phyloP scores from a whole-genome alignment of 2,888 invertebrate species.

The Apantesis nais region DNA sequence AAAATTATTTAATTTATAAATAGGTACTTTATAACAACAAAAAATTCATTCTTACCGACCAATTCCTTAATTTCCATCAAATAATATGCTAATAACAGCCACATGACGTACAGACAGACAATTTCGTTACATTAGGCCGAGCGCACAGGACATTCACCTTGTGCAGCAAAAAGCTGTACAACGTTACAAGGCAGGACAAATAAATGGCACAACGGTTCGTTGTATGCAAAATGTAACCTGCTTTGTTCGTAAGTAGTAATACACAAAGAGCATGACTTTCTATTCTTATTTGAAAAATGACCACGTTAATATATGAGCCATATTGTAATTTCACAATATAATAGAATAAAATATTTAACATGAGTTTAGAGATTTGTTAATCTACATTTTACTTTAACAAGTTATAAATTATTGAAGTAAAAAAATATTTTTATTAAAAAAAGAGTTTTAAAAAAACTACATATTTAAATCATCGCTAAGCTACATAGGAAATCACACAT shows the following conservation, averaged over 20 bases:
- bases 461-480: too few relatives aligned
- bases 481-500: too few relatives aligned
- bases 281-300: not conserved
- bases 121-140: conserved; percentile 48
- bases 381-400: too few relatives aligned
- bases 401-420: not conserved
- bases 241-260: conserved; percentile 4
- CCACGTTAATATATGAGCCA: not conserved
- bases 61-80: conserved; percentile 11
- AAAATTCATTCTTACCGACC: conserved; percentile 9
- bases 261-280: not conserved
- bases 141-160: conserved; percentile 55
- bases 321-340: not conserved
- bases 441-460: too few relatives aligned
- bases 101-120: conserved; percentile 33
- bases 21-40: not conserved
- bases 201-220: conserved; percentile 10
- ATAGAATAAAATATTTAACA: not conserved
- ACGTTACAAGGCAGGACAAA: conserved; percentile 46
- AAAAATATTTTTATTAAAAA: too few relatives aligned
- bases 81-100: conserved; percentile 21
- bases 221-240: conserved; percentile 10
- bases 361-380: not conserved
- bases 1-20: not conserved
- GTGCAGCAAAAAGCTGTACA: conserved; percentile 51